These are phyloP conservation scores for Pionites leucogaster DNA, from an alignment of 2,113 vertebrate species.

Conservation along the genomic window DNA sequence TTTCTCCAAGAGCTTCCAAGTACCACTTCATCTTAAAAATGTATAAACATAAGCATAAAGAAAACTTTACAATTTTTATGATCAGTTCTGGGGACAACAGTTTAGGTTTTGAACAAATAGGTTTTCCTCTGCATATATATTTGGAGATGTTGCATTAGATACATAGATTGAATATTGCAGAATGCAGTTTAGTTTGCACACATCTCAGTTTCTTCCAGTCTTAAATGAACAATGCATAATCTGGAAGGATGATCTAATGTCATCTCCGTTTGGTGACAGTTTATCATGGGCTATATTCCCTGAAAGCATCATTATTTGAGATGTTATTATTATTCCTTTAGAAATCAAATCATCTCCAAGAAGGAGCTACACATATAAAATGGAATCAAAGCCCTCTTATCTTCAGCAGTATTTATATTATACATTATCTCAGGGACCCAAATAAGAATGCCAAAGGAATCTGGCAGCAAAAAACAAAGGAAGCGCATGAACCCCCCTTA, in stretches of 20 bases:
- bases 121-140: not conserved
- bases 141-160: not conserved
- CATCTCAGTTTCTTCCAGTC: not conserved
- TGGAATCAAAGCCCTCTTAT: not conserved
- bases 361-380: not conserved
- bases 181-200: not conserved
- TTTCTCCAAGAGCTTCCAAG: not conserved
- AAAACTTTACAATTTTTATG: not conserved
- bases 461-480: not conserved
- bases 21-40: not conserved
- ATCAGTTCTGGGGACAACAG: not conserved
- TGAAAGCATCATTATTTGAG: slow-evolving; percentile 7
- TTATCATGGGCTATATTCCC: slow-evolving; percentile 1
- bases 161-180: not conserved
- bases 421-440: slow-evolving; percentile 14
- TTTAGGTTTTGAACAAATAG: not conserved
- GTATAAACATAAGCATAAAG: not conserved
- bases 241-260: not conserved
- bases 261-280: not conserved
- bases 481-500: not conserved
- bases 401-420: slow-evolving; percentile 12
- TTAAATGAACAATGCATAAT: not conserved
- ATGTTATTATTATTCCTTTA: not conserved
- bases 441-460: slow-evolving; percentile 38
- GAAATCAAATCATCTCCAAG: slow-evolving; percentile 40